Percentiles rank a stretch among this genome's conserved stretches.
phyloP scores from a whole-genome alignment of 2,113 vertebrate species.

The Helogale parvula region DNA sequence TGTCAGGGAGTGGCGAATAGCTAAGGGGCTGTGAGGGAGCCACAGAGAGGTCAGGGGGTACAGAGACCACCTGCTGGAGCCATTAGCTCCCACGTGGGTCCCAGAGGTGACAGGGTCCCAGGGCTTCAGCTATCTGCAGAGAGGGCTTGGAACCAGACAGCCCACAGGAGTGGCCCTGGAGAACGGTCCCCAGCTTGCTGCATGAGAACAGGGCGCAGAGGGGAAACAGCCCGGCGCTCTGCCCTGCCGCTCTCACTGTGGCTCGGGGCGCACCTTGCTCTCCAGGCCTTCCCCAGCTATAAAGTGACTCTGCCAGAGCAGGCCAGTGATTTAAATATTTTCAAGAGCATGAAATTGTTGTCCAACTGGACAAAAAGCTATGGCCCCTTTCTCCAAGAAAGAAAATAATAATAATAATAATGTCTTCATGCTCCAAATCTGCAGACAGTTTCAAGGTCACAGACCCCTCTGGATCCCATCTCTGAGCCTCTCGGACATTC shows the following conservation, averaged over 20 bases:
- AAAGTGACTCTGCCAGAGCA: not conserved
- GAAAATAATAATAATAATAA: not conserved
- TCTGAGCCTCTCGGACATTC: not conserved
- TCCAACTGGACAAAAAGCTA: not conserved
- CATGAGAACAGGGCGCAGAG: not conserved
- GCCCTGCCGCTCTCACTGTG: not conserved
- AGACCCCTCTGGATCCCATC: not conserved
- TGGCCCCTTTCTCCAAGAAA: not conserved
- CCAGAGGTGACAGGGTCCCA: not conserved
- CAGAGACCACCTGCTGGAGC: not conserved
- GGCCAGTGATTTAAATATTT: not conserved
- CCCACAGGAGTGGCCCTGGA: not conserved
- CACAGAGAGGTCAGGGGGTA: not conserved
- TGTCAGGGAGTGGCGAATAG: not conserved
- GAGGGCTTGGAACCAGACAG: not conserved
- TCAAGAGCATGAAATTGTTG: not conserved
- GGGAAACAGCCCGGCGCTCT: rapidly evolving
- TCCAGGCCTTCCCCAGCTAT: not conserved
- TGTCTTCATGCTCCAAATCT: not conserved
- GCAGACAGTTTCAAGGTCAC: not conserved
- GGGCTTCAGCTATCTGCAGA: rapidly evolving
- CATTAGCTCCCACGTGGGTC: not conserved
- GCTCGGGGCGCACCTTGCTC: not conserved
- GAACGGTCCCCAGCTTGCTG: not conserved
- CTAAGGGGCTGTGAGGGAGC: not conserved